phyloP scores from a whole-genome alignment of 2,113 vertebrate species.

The Sinocyclocheilus rhinocerous region DNA sequence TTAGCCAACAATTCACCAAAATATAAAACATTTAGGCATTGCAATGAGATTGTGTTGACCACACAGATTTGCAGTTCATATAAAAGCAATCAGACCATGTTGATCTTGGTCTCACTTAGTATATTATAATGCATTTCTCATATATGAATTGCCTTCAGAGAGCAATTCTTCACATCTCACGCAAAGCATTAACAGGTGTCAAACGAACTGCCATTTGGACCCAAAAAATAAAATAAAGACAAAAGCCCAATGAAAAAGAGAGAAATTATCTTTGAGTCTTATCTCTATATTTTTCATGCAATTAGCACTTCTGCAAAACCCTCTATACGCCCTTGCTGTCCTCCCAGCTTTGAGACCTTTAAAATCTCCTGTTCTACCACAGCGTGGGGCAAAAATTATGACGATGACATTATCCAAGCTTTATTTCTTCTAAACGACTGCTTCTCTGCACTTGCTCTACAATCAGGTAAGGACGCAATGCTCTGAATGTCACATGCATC shows the following conservation, averaged over 20 bases:
- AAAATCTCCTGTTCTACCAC: constrained; percentile 42
- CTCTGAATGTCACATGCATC: constrained; percentile 19
- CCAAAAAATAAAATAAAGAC: background rate
- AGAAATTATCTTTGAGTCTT: background rate
- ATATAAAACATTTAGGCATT: too few species aligned
- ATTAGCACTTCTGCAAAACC: background rate
- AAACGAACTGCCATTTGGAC: background rate
- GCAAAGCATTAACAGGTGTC: background rate
- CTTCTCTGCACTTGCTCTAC: background rate
- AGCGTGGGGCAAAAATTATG: background rate
- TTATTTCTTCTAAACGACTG: constrained; percentile 50
- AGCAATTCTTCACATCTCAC: background rate
- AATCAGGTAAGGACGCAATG: background rate
- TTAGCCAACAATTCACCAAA: too few species aligned
- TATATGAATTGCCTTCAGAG: background rate
- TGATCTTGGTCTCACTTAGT: background rate
- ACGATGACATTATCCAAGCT: constrained; percentile 60
- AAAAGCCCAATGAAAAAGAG: background rate
- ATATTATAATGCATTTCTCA: background rate
- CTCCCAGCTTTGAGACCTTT: constrained; percentile 55
- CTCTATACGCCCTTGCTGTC: background rate
- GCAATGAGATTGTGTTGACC: too few species aligned
- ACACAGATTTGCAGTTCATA: too few species aligned
- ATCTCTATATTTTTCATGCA: background rate
- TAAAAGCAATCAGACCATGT: too few species aligned